These are phyloP conservation scores for Mesodorylaimus sp. DNA, from an alignment of 2,888 invertebrate genomes.

Conservation along the genomic window DNA sequence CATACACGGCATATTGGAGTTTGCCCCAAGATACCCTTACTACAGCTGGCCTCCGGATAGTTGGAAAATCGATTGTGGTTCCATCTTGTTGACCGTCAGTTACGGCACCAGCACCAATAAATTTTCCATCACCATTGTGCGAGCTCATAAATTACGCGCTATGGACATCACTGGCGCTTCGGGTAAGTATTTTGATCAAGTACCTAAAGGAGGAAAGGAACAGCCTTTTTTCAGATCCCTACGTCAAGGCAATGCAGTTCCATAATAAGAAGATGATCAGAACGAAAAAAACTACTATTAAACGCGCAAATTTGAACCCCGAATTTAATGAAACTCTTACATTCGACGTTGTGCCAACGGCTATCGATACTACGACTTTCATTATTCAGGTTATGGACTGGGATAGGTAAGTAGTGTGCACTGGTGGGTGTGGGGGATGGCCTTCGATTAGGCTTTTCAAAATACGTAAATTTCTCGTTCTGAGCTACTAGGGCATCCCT, in stretches of 20 bases:
- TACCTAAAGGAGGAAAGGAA: too few species aligned
- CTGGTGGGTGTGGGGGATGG: too few species aligned
- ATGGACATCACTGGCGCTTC: conserved; percentile 85
- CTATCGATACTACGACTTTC: conserved; percentile 59
- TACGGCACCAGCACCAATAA: conserved; percentile 80
- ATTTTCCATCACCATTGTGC: conserved; percentile 69
- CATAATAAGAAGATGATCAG: conserved; percentile 71
- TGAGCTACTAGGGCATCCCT: too few species aligned
- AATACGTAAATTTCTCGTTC: too few species aligned
- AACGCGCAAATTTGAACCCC: conserved; percentile 63
- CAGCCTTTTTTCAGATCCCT: conserved; percentile 58
- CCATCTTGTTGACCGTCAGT: conserved; percentile 72
- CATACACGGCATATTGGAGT: too few species aligned
- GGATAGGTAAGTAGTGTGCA: conserved; percentile 54
- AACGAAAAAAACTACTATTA: conserved; percentile 77
- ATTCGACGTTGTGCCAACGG: conserved; percentile 67
- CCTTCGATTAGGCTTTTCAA: too few species aligned
- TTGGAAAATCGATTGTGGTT: conserved; percentile 71
- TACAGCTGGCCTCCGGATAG: too few species aligned
- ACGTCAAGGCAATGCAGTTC: conserved; percentile 71
- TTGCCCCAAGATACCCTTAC: too few species aligned
- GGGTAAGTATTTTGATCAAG: too few species aligned
- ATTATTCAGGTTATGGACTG: conserved; percentile 71
- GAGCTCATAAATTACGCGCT: conserved; percentile 69
- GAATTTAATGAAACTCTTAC: conserved; percentile 82